Percentiles rank a stretch among this genome's conserved stretches.
Evolutionary conservation across 2,797 vertebrate genomes (phyloP).

Genomic region (Enteromius afrohamiltoni): DNA sequence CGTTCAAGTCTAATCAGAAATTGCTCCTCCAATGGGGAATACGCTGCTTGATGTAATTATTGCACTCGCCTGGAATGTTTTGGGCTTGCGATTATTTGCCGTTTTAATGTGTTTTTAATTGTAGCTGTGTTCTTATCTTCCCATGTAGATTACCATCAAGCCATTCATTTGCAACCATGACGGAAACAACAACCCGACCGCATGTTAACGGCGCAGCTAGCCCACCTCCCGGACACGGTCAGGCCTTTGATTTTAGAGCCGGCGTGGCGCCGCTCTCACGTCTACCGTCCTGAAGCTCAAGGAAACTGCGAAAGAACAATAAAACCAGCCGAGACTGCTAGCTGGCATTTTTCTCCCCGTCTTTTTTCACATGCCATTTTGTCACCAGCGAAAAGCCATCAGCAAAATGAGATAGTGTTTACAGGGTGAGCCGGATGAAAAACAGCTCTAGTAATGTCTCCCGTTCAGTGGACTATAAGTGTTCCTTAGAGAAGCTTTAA

Average conservation of each 20-base stretch:
- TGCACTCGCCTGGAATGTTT: constrained; percentile 56
- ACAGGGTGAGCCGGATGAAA: constrained; percentile 71
- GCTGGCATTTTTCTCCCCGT: constrained; percentile 41
- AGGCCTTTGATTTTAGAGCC: constrained; percentile 58
- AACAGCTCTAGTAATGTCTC: constrained; percentile 75
- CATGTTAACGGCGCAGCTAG: constrained; percentile 42
- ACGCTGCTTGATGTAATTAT: constrained; percentile 59
- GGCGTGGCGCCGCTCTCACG: constrained; percentile 41
- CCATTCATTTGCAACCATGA: constrained; percentile 53
- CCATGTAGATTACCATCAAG: constrained; percentile 54
- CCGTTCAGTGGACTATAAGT: constrained; percentile 63
- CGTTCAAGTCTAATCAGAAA: constrained; percentile 56
- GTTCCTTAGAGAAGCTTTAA: constrained; percentile 69
- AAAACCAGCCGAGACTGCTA: constrained; percentile 52
- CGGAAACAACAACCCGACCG: constrained; percentile 42
- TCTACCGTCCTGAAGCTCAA: constrained; percentile 26
- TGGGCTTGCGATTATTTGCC: constrained; percentile 50
- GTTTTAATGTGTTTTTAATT: constrained; percentile 62
- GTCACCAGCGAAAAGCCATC: constrained; percentile 75
- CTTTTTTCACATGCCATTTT: constrained; percentile 52
- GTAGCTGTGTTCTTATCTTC: constrained; percentile 53
- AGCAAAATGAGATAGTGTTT: constrained; percentile 78
- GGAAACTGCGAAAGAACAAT: constrained; percentile 57
- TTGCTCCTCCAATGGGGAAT: constrained; percentile 57
- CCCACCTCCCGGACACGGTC: constrained; percentile 58